Base-by-base conservation (phyloP, 2,113 vertebrate genomes). In the Channa maculata region DNA sequence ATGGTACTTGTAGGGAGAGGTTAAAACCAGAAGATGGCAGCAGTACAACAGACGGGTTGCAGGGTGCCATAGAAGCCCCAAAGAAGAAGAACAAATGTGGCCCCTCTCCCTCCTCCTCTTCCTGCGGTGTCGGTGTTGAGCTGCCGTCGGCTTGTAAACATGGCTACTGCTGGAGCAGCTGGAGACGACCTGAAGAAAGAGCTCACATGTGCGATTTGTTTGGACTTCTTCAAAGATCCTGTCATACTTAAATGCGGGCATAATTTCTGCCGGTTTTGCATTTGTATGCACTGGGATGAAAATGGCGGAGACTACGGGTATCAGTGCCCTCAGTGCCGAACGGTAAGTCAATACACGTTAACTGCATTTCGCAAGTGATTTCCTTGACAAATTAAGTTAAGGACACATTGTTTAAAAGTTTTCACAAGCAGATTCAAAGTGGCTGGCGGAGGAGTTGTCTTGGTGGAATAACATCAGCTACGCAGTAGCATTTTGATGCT, bases 171-270 rank as follows among this genome's bases (percentile, higher is more conserved):
- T 8, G 90, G 75, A 62, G 70, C 86, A 37, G 57, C 87, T 52
- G 79, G 78, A 11, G 92, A 85, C 39, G 92, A 93, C 38, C 75
- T 94, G 72, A 89, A 88, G 68, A 93, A 90, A n/a, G 94, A 95
- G 74, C 84, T 95, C 60, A 86, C 94, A 2, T 95, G 94, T 86
- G 90, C 93, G 0, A 95, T 95, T 66, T 95, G 94, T 65, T 65
- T 95, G 77, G 94, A 95, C 58, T 88, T 85, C 43, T 95, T 92
- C 72, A 91, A 93, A 24, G 93, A 94, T 41, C 92, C 94, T 0
- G 94, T 95, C 4, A 94, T 95, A 46, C 73, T 95, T 33, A 94
- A 94, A 79, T 95, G 94, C 59, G 94, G 94, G 0, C 94, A 95
- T 41, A 95, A 93, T 85, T 95, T 95, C 66, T 95, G 94, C 15